A percentile compares a stretch with the other conserved stretches of the same genome.
These are phyloP conservation scores for Amblyopsis hoosieri DNA, from an alignment of 2,797 vertebrate genomes.

Conservation along the genomic window DNA sequence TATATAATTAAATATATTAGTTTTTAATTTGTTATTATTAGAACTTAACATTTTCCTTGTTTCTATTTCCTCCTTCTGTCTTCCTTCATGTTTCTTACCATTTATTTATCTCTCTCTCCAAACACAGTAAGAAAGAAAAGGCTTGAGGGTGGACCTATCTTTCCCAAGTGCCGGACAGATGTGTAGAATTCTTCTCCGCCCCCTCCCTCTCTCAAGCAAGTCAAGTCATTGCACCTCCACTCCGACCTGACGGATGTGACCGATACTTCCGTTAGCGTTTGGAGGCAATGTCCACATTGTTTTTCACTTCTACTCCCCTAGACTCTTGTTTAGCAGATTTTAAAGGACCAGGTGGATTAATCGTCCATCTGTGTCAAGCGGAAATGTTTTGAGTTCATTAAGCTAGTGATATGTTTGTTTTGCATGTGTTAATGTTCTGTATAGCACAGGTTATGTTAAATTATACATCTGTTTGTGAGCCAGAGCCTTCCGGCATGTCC, in stretches of 20 bases:
- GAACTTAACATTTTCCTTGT: background rate
- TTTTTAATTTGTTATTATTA: background rate
- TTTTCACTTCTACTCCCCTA: constrained; percentile 16
- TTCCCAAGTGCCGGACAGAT: constrained; percentile 94
- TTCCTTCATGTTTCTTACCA: background rate
- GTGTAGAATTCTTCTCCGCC: constrained; percentile 77
- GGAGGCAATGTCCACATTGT: constrained; percentile 16
- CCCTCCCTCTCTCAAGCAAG: constrained; percentile 23
- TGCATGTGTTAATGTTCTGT: no score
- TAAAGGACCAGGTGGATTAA: constrained; percentile 31
- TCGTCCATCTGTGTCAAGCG: constrained; percentile 6
- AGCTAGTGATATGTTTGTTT: constrained; percentile 8
- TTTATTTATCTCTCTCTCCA: constrained; percentile 13
- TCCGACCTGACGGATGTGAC: background rate
- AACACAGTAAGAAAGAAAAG: constrained; percentile 94
- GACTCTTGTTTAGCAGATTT: constrained; percentile 33
- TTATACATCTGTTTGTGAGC: no score
- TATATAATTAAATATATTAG: no score
- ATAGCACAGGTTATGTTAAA: no score
- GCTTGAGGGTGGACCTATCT: constrained; percentile 93
- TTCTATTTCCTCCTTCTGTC: constrained; percentile 6
- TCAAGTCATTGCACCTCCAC: constrained; percentile 4
- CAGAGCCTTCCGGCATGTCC: no score
- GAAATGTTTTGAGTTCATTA: constrained; percentile 33
- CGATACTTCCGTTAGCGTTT: background rate